Conservation (phyloP, 1,140 invertebrate genomes). For the Augochlora pura region DNA sequence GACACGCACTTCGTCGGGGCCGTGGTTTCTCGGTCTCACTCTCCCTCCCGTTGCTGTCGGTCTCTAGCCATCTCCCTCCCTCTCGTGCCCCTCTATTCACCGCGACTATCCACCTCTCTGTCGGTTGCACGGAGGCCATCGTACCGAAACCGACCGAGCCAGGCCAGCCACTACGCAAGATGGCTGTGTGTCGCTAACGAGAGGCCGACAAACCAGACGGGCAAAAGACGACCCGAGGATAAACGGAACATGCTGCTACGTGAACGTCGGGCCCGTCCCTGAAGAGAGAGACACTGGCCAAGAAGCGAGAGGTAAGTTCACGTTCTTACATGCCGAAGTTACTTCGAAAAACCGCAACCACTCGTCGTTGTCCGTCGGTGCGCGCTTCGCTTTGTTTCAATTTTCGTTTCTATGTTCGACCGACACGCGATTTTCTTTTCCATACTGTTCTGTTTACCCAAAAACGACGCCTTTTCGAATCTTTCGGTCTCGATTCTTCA, state of each 20-base stretch:
- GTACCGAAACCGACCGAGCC: conserved; percentile 63
- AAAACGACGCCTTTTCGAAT: not conserved
- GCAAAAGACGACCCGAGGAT: conserved; percentile 60
- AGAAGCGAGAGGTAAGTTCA: conserved; percentile 68
- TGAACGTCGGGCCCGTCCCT: conserved; percentile 68
- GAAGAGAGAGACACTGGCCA: conserved; percentile 72
- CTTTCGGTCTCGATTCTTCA: not conserved
- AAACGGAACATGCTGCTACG: conserved; percentile 72
- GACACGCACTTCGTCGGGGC: conserved; percentile 54
- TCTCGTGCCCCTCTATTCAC: conserved; percentile 28
- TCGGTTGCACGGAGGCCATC: conserved; percentile 61
- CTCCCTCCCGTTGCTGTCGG: conserved; percentile 4
- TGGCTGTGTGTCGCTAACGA: conserved; percentile 71
- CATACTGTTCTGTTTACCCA: not conserved
- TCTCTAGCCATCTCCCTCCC: conserved; percentile 32
- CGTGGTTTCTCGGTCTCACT: conserved; percentile 36
- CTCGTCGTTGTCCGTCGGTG: not conserved
- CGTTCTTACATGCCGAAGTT: too few relatives aligned
- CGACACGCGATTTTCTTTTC: not conserved
- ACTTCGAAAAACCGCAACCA: not conserved
- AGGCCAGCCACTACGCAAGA: conserved; percentile 68
- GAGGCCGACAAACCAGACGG: conserved; percentile 61
- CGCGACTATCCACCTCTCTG: conserved; percentile 45
- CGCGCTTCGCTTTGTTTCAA: not conserved
- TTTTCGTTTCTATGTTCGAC: not conserved